phyloP scores from a whole-genome alignment of 2,797 vertebrate species.

The Phrynocephalus forsythii region DNA sequence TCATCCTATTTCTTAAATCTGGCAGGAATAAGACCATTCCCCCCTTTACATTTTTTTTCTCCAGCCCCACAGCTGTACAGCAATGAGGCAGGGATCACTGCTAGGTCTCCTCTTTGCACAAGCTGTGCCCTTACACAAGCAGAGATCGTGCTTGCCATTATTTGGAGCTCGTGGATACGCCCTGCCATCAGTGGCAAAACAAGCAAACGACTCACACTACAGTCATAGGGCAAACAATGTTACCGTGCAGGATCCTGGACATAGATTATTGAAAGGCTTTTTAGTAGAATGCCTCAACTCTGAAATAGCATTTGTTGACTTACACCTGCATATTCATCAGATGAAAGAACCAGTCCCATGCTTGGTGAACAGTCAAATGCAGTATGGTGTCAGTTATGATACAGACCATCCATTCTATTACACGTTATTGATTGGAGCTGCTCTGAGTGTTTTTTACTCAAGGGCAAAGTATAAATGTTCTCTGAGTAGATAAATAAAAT shows the following conservation, averaged over 20 bases:
- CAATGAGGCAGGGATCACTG: too few species aligned
- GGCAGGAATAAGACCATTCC: neutral
- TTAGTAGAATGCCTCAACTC: neutral
- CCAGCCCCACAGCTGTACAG: too few species aligned
- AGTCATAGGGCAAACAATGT: too few species aligned
- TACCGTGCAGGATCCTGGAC: too few species aligned
- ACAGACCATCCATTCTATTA: neutral
- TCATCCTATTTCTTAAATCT: neutral
- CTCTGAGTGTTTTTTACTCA: slow-evolving; percentile 16
- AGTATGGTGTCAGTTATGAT: neutral
- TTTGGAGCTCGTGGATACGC: too few species aligned
- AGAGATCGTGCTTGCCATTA: too few species aligned
- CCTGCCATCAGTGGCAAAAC: too few species aligned
- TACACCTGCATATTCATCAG: neutral
- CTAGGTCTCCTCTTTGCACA: too few species aligned
- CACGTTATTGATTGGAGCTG: slow-evolving; percentile 10
- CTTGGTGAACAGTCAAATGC: neutral
- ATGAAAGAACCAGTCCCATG: fast-evolving
- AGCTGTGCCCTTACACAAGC: too few species aligned
- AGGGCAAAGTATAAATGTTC: neutral
- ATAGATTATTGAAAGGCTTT: neutral
- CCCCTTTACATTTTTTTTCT: neutral
- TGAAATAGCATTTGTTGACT: neutral
- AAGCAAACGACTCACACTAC: too few species aligned
- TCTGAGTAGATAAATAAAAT: slow-evolving; percentile 3